phyloP scores from a whole-genome alignment of 1,140 invertebrate genomes.

The Pogonus chalceus region DNA sequence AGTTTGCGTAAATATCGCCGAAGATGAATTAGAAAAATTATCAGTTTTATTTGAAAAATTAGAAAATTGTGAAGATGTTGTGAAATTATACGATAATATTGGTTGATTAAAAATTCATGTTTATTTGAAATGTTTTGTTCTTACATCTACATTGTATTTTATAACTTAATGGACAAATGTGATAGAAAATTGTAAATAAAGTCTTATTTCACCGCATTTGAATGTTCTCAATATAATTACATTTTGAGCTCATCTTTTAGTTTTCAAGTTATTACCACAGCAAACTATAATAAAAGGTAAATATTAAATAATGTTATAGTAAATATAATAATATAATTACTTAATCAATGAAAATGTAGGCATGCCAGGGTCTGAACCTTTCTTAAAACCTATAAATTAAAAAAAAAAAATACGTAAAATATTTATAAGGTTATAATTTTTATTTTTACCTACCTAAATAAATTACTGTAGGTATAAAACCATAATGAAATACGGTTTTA shows the following conservation, averaged over 20 bases:
- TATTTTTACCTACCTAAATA: conserved; percentile 50
- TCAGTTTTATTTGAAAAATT: conserved; percentile 36
- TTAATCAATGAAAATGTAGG: conserved; percentile 44
- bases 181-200: too few relatives aligned
- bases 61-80: conserved; percentile 36
- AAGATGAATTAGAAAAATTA: conserved; percentile 33
- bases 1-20: conserved; percentile 30
- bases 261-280: conserved; percentile 26
- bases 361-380: conserved; percentile 53
- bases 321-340: conserved; percentile 27
- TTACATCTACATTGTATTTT: too few relatives aligned
- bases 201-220: too few relatives aligned
- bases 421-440: conserved; percentile 11
- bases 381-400: conserved; percentile 42
- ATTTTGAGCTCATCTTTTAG: conserved; percentile 21
- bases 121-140: too few relatives aligned
- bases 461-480: conserved; percentile 54
- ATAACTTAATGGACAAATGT: too few relatives aligned
- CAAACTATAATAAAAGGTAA: conserved; percentile 33
- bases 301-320: conserved; percentile 8
- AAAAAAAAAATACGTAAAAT: conserved; percentile 20
- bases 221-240: conserved; percentile 27
- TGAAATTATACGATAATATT: conserved; percentile 43
- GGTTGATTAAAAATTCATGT: too few relatives aligned
- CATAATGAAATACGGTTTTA: conserved; percentile 56